A percentile compares a stretch with the other conserved stretches of the same genome.
Conservation (phyloP, 37 sponge, comb jelly and placozoan genomes). For the Beroe forskalii region DNA sequence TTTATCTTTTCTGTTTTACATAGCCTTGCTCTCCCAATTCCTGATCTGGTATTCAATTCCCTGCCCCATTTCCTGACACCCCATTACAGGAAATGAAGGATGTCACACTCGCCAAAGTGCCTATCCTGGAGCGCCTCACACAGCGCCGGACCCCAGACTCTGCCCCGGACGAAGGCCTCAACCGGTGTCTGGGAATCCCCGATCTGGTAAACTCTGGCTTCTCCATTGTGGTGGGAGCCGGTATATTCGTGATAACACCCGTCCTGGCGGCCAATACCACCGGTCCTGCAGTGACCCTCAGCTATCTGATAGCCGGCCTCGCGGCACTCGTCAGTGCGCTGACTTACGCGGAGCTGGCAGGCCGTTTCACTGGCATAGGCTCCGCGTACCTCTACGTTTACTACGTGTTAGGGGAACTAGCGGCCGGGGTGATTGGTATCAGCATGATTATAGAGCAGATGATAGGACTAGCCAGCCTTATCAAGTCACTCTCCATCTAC, state of each 20-base stretch:
- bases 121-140: conserved; percentile 19
- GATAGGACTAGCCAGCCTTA: conserved; percentile 53
- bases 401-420: conserved; percentile 59
- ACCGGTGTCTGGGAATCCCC: conserved; percentile 31
- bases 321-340: conserved; percentile 55
- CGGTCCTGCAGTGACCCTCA: conserved; percentile 40
- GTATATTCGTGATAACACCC: conserved; percentile 58
- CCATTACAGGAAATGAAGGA: background rate
- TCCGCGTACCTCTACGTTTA: conserved; percentile 55
- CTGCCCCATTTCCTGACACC: background rate
- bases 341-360: conserved; percentile 39
- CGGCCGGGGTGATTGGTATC: conserved; percentile 48
- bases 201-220: conserved; percentile 61
- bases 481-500: conserved; percentile 52
- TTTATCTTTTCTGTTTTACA: too few relatives aligned
- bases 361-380: conserved; percentile 15
- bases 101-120: background rate
- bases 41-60: too few relatives aligned
- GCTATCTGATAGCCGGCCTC: conserved; percentile 42
- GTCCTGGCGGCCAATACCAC: conserved; percentile 45
- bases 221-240: conserved; percentile 54
- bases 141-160: conserved; percentile 36
- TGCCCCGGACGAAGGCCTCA: background rate
- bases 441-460: conserved; percentile 49
- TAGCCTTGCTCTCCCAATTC: too few relatives aligned